Conservation (phyloP, 2,888 invertebrate genomes). For the Cephus nigrinus region DNA sequence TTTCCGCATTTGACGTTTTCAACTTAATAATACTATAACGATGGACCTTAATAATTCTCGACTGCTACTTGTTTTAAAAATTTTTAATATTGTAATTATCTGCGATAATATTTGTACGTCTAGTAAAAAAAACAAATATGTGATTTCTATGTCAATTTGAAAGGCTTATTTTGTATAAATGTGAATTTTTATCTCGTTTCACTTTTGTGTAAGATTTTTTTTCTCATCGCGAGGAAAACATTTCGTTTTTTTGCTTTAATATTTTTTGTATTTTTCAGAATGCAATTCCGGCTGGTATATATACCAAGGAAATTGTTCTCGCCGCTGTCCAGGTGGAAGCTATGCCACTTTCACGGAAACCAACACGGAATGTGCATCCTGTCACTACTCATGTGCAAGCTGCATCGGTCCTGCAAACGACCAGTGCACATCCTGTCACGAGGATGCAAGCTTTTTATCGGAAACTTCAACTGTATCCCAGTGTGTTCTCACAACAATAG, state of each 20-base stretch:
- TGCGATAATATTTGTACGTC: too few species aligned
- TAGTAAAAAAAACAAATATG: too few species aligned
- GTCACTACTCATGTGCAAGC: slow-evolving; percentile 81
- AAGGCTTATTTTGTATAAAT: too few species aligned
- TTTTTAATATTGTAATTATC: too few species aligned
- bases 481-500: slow-evolving; percentile 48
- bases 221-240: not conserved
- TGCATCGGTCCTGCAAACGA: slow-evolving; percentile 78
- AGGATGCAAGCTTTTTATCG: slow-evolving; percentile 70
- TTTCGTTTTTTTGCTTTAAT: slow-evolving; percentile 20
- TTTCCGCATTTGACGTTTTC: too few species aligned
- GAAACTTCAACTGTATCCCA: slow-evolving; percentile 30
- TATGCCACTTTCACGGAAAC: slow-evolving; percentile 43
- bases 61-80: too few species aligned
- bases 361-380: slow-evolving; percentile 71
- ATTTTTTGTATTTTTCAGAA: slow-evolving; percentile 72
- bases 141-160: too few species aligned
- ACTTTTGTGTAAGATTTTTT: not conserved
- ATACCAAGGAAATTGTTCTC: slow-evolving; percentile 72
- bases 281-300: slow-evolving; percentile 74
- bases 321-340: slow-evolving; percentile 69
- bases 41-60: too few species aligned
- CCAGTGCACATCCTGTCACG: slow-evolving; percentile 76
- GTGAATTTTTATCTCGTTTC: too few species aligned
- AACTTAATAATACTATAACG: too few species aligned